These are phyloP conservation scores for Synanthedon andrenaeformis DNA, from an alignment of 2,888 invertebrate genomes.

Conservation along the genomic window DNA sequence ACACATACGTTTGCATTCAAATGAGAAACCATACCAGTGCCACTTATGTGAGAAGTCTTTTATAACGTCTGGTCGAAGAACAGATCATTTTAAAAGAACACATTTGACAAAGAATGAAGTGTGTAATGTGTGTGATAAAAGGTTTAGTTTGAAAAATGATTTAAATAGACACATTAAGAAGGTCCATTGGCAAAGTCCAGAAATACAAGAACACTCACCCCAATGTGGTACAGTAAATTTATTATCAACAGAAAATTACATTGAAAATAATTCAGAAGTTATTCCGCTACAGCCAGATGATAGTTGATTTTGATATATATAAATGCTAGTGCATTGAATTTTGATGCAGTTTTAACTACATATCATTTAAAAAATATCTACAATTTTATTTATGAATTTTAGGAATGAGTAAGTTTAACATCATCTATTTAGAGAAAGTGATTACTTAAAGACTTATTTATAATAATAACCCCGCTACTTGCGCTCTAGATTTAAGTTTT, in stretches of 20 bases:
- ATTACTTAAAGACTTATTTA: too few species aligned
- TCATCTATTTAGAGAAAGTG: too few species aligned
- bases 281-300: not conserved
- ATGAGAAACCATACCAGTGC: slow-evolving; percentile 35
- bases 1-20: slow-evolving; percentile 36
- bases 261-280: not conserved
- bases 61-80: slow-evolving; percentile 33
- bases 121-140: slow-evolving; percentile 38
- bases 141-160: slow-evolving; percentile 37
- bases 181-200: slow-evolving; percentile 16
- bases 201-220: not conserved
- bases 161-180: slow-evolving; percentile 35
- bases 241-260: not conserved
- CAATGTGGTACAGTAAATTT: not conserved
- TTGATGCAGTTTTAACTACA: too few species aligned
- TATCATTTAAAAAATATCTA: too few species aligned
- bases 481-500: too few species aligned
- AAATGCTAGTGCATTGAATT: too few species aligned
- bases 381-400: too few species aligned
- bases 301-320: not conserved
- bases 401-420: too few species aligned
- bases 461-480: too few species aligned
- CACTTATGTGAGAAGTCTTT: slow-evolving; percentile 29
- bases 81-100: slow-evolving; percentile 37
- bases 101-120: slow-evolving; percentile 29